phyloP scores from a whole-genome alignment of 2,797 vertebrate species.

The Oceanodroma leucorhoa region DNA sequence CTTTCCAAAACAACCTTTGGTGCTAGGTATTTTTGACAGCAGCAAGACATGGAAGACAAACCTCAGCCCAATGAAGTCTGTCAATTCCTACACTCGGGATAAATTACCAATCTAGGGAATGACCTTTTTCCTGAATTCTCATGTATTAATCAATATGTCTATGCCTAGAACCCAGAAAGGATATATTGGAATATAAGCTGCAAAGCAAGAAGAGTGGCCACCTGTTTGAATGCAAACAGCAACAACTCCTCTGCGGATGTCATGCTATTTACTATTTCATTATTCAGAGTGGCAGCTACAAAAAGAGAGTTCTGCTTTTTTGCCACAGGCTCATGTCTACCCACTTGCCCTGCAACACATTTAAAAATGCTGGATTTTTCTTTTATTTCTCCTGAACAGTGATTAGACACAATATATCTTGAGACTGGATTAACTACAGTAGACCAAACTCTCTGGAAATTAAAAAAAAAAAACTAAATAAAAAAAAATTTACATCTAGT shows the following conservation, averaged over 20 bases:
- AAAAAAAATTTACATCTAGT: background rate
- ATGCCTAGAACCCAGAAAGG: background rate
- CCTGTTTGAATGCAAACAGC: background rate
- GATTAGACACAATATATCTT: background rate
- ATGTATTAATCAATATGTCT: background rate
- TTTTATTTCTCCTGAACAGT: background rate
- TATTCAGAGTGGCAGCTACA: background rate
- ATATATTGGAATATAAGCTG: background rate
- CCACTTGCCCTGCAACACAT: background rate
- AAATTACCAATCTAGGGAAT: background rate
- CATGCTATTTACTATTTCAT: background rate
- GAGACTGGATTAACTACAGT: background rate
- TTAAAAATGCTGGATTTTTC: background rate
- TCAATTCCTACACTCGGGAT: background rate
- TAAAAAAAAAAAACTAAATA: background rate
- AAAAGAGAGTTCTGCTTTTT: background rate
- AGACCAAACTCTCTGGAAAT: background rate
- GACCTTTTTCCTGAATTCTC: background rate
- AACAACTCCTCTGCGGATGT: background rate
- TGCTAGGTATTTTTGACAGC: background rate
- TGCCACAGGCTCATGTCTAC: background rate
- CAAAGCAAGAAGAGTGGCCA: background rate
- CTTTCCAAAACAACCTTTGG: background rate
- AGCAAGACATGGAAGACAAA: background rate
- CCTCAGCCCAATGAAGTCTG: background rate